Percentiles rank a stretch among this genome's conserved stretches.
phyloP scores from a whole-genome alignment of 1,140 invertebrate species.

The Tetramorium parvispinum region DNA sequence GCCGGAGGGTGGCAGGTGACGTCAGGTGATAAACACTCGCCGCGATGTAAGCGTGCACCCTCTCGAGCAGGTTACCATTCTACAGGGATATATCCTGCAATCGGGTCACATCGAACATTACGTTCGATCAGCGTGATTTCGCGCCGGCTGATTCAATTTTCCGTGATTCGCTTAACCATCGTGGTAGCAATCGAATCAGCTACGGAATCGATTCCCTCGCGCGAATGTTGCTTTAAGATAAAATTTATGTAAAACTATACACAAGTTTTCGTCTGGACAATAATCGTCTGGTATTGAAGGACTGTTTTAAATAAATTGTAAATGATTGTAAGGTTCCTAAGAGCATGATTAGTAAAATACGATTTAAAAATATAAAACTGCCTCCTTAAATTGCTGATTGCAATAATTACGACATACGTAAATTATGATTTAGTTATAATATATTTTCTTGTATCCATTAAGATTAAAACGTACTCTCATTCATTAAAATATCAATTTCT shows the following conservation, averaged over 20 bases:
- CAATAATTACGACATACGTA: neutral
- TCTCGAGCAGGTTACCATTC: constrained; percentile 30
- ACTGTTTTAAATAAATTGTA: neutral
- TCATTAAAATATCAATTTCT: constrained; percentile 8
- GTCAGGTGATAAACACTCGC: constrained; percentile 79
- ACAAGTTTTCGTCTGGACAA: neutral
- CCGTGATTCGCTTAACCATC: constrained; percentile 32
- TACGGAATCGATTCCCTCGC: neutral
- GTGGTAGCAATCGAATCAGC: constrained; percentile 1
- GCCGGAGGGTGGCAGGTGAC: constrained; percentile 67
- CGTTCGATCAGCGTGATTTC: constrained; percentile 53
- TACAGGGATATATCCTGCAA: constrained; percentile 36
- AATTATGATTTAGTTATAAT: neutral
- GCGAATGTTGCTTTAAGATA: neutral
- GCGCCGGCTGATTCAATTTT: constrained; percentile 45
- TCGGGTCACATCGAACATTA: constrained; percentile 51
- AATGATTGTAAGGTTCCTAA: neutral
- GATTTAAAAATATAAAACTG: neutral
- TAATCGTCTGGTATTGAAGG: neutral
- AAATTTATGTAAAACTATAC: neutral
- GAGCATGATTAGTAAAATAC: neutral
- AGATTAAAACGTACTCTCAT: neutral
- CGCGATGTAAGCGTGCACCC: constrained; percentile 43
- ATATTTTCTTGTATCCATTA: neutral
- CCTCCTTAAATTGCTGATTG: neutral